Percentiles rank a stretch among this genome's conserved stretches.
These are phyloP conservation scores for Spea multiplicata DNA, from an alignment of 2,113 vertebrate species.

Conservation along the genomic window DNA sequence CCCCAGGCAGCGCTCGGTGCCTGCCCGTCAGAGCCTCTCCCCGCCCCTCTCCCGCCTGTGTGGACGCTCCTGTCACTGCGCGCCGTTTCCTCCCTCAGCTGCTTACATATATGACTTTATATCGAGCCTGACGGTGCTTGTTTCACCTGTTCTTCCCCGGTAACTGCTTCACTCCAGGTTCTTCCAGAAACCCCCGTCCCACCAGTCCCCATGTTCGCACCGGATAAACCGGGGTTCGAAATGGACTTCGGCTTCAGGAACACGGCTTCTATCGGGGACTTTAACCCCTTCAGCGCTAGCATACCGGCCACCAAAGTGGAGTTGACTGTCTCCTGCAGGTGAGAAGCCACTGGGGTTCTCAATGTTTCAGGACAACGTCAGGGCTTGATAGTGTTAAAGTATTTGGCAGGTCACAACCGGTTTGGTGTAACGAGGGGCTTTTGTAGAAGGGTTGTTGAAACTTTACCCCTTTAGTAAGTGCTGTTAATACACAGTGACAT, in stretches of 20 bases:
- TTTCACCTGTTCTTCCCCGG: neutral
- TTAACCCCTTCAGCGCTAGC: constrained; percentile 82
- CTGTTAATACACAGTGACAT: too few species aligned
- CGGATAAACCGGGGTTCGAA: constrained; percentile 55
- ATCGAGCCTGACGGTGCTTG: constrained; percentile 5
- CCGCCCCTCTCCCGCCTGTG: neutral
- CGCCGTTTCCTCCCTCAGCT: neutral
- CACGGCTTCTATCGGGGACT: constrained; percentile 85
- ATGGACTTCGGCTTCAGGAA: constrained; percentile 70
- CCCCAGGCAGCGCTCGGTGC: neutral
- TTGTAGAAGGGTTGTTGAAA: too few species aligned
- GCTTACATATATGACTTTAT: constrained; percentile 3
- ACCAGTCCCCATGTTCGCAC: constrained; percentile 55
- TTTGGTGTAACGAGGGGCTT: too few species aligned
- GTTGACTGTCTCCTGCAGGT: constrained; percentile 92
- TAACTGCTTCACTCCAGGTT: constrained; percentile 5
- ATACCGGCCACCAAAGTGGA: constrained; percentile 96
- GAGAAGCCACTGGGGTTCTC: constrained; percentile 55
- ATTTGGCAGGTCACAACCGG: too few species aligned
- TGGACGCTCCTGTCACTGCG: neutral
- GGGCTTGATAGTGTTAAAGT: too few species aligned
- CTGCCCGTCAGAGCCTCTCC: constrained; percentile 37
- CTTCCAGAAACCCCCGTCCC: neutral
- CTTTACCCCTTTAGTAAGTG: too few species aligned
- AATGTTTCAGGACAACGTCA: too few species aligned